Evolutionary conservation across 2,797 vertebrate species (phyloP).

Genomic region (Erpetoichthys calabaricus): DNA sequence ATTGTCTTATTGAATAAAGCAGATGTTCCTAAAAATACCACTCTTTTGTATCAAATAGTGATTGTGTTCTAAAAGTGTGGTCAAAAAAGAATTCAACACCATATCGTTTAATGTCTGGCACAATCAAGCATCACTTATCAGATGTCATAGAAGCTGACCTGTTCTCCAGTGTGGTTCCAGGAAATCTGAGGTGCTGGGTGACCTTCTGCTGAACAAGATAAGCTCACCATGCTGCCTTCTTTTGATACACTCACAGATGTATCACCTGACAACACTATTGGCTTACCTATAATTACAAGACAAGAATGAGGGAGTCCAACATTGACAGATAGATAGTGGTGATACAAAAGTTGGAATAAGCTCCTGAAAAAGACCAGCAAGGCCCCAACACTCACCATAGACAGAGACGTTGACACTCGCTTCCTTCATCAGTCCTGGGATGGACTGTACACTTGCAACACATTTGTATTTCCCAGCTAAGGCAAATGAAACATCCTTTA

Average conservation of each 20-base stretch:
- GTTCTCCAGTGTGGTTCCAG: slow-evolving; percentile 57
- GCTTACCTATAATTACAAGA: slow-evolving; percentile 38
- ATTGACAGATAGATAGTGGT: not conserved
- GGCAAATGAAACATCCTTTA: slow-evolving; percentile 34
- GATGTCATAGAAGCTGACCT: slow-evolving; percentile 40
- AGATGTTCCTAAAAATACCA: too few species aligned
- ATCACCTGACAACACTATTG: slow-evolving; percentile 35
- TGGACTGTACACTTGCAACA: slow-evolving; percentile 44
- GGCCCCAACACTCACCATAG: slow-evolving; percentile 61
- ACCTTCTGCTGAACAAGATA: slow-evolving; percentile 54
- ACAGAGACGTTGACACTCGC: slow-evolving; percentile 46
- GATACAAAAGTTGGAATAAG: too few species aligned
- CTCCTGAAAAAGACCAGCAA: too few species aligned
- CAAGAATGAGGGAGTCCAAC: not conserved
- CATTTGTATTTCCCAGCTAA: slow-evolving; percentile 56
- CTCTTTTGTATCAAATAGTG: too few species aligned
- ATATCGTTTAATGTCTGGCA: too few species aligned
- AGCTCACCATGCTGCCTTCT: slow-evolving; percentile 47
- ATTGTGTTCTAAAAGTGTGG: too few species aligned
- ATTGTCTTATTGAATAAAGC: too few species aligned
- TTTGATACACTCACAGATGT: slow-evolving; percentile 29
- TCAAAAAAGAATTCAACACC: too few species aligned
- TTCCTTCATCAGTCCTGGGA: slow-evolving; percentile 47
- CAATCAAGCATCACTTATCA: too few species aligned
- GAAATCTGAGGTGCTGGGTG: slow-evolving; percentile 56